Base-by-base conservation (phyloP, 2,888 invertebrate genomes). In the Cyaniris semiargus region DNA sequence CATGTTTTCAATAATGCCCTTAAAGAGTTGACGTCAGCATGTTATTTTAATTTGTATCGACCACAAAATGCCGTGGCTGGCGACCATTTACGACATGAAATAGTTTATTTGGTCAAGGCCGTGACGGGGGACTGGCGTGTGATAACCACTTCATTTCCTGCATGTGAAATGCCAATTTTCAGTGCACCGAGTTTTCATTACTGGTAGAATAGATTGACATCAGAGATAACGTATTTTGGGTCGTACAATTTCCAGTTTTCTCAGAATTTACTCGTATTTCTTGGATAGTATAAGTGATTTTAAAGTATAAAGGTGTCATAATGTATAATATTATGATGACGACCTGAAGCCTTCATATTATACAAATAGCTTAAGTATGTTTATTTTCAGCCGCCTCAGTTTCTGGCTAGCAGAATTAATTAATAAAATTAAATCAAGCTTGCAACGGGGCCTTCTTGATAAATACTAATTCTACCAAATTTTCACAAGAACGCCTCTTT, bases 71-170 rank as follows among this genome's bases (percentile, higher is more conserved):
- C 21, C 31, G 66, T 66, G 66, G 27, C 6, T 1, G 66, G 27
- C 66, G 21, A 60, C 60, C 23, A 23, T 60, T 66, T 27, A 66
- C 27, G 27, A 66, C 66, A 31, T 15, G 66, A 31, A 66, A 31
- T 31, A 27, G 66, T 66, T 66, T 27, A 66, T 31, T 66, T 66
- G 27, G 27, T 15, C 66, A 66, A 66, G 66, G 66, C 27, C 27
- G 66, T 66, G 66, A 18, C 66, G 66, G 66, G 27, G 60, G 58
- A 58, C 60, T 60, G 60, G 66, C 66, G 5, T 15, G 27, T 27
- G 66, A 66, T 66, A 66, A 31, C 66, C 27, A 1, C 15, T 66
- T 31, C 66, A 66, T 66, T 66, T 66, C 66, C 66, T 66, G 66
- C 15, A 27, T 5, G 27, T 66, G 27, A 60, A 66, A 66, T 66